Percentiles rank a stretch among this genome's conserved stretches.
Conservation (phyloP, 2,113 vertebrate species). For the Oreocharis arfaki region DNA sequence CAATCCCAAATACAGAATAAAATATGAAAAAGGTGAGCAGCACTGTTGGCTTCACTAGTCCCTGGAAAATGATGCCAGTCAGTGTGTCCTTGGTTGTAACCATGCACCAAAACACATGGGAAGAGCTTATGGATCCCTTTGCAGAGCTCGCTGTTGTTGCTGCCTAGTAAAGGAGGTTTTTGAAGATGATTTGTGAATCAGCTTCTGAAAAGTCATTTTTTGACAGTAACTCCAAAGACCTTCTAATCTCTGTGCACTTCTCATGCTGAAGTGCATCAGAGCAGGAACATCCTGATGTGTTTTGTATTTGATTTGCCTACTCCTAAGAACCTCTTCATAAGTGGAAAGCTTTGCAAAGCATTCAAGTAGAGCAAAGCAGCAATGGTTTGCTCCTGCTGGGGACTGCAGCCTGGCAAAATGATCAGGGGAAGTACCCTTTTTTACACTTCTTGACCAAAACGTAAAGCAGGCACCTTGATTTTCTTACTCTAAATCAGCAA, state of each 20-base stretch:
- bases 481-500: neutral
- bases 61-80: neutral
- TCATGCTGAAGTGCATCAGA: neutral
- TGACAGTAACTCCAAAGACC: neutral
- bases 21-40: neutral
- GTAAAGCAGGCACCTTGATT: neutral
- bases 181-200: neutral
- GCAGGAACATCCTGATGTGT: neutral
- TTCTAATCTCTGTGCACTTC: neutral
- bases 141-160: neutral
- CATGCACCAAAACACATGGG: neutral
- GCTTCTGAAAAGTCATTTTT: neutral
- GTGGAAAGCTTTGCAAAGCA: neutral
- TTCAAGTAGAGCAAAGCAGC: neutral
- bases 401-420: neutral
- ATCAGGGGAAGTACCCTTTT: neutral
- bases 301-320: neutral
- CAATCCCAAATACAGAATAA: neutral
- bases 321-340: neutral
- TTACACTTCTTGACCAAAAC: neutral
- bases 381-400: neutral
- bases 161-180: neutral
- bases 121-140: neutral
- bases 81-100: neutral
- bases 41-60: neutral